Evolutionary conservation across 2,797 vertebrate genomes (phyloP), one percentile per base, ranked within the genome.

Genomic region (Heliangelus exortis): DNA sequence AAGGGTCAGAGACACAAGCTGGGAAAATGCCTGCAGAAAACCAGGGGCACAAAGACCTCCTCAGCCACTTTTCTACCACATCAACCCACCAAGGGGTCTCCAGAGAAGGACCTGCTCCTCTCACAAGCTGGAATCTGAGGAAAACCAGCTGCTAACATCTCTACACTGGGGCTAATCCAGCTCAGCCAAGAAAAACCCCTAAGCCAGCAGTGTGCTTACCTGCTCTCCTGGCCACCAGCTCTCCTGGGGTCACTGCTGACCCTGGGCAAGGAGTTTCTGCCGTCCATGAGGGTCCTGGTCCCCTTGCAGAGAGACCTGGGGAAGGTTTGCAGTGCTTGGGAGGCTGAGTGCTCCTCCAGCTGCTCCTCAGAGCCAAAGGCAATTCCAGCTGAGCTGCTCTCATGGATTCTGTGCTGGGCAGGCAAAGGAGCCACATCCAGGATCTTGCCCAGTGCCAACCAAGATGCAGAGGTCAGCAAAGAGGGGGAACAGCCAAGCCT

Each of bases 201-300:
- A 4, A 29, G 0, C 11, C 78, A 45, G 57, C 5, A 4, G 9
- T 1, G 11, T 16, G 11, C 68, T 84, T 28, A 89, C 74, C 91
- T 87, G 62, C 81, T 41, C 15, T 68, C 62, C 85, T 8, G 14
- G 48, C 43, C 18, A 22, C 29, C 1, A 3, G 50, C 26, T 80
- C 23, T 39, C 5, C n/a, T 3, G 1, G 16, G 1, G 1, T 39
- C 7, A 0, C 58, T 62, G 47, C 36, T 78, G 65, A 12, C 41
- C n/a, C 57, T 0, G 3, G 36, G 9, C 0, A 0, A 92, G n/a
- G 34, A 29, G 58, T 45, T 45, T 67, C 31, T 0, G 0, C 50
- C 65, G 71, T 28, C n/a, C 3, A 1, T 0, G 22, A 3, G 0
- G 1, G 21, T 51, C 39, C 71, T 21, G 48, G 36, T 21, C 14